Evolutionary conservation across 1,140 invertebrate species (phyloP).

Genomic region (Melanaphis sacchari): DNA sequence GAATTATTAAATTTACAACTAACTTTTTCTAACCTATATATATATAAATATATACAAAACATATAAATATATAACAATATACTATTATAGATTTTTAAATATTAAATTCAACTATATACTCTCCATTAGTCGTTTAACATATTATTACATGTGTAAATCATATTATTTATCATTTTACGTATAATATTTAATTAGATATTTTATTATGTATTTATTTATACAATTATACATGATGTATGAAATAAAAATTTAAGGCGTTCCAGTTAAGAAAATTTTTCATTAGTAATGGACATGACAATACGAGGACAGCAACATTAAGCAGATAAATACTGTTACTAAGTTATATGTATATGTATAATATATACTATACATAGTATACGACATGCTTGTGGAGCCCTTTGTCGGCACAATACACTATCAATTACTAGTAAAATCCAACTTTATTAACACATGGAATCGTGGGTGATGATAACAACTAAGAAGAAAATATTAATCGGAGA

Average conservation of each 20-base stretch:
- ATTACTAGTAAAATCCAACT: background rate
- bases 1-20: too few relatives aligned
- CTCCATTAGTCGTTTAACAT: background rate
- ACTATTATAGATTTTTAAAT: background rate
- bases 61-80: background rate
- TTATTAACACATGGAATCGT: background rate
- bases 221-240: background rate
- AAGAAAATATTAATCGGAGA: constrained; percentile 4
- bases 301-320: background rate
- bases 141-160: background rate
- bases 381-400: background rate
- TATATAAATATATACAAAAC: background rate
- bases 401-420: background rate
- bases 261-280: background rate
- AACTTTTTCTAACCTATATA: too few relatives aligned
- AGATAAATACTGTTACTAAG: background rate
- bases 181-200: background rate
- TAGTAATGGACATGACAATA: constrained; percentile 4
- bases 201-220: background rate
- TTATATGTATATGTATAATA: background rate
- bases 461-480: constrained; percentile 3
- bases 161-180: background rate
- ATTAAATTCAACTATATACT: background rate
- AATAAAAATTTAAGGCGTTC: constrained; percentile 4
- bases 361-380: background rate